These are phyloP conservation scores for Ceratotherium simum DNA, from an alignment of 2,113 vertebrate genomes.

Conservation along the genomic window DNA sequence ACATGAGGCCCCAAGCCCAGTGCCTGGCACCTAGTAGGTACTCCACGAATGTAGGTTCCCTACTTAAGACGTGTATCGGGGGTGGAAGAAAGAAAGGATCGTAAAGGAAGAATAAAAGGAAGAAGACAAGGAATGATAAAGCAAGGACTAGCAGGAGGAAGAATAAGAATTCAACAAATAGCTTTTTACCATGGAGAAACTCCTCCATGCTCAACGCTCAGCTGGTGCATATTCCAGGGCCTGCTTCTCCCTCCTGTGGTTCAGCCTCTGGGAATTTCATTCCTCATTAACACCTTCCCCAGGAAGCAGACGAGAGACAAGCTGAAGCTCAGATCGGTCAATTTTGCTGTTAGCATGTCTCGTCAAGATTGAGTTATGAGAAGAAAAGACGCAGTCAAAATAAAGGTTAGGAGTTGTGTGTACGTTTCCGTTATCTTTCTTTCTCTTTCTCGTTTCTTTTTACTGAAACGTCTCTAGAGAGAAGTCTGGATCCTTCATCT, in stretches of 20 bases:
- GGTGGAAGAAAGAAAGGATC: background rate
- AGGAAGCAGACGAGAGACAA: background rate
- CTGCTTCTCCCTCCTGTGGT: background rate
- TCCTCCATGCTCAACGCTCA: fast-evolving
- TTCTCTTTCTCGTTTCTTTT: background rate
- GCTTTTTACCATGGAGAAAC: background rate
- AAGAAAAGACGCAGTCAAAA: background rate
- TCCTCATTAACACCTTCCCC: conserved; percentile 60
- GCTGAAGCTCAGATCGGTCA: background rate
- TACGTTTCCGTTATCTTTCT: fast-evolving
- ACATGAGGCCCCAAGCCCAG: too few species aligned
- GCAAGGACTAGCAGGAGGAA: background rate
- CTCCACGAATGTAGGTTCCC: background rate
- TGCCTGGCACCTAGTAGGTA: background rate
- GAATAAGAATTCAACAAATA: background rate
- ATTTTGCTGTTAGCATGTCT: background rate
- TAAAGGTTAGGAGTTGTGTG: background rate
- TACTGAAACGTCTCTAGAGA: background rate
- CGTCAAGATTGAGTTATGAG: background rate
- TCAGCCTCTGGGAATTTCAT: background rate
- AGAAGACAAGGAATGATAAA: background rate
- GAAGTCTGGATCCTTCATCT: too few species aligned
- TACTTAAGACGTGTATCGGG: background rate
- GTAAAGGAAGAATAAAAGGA: background rate
- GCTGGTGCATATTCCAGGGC: background rate